Percentiles rank a stretch among this genome's conserved stretches.
phyloP scores from a whole-genome alignment of 2,113 vertebrate species.

The Picathartes gymnocephalus region DNA sequence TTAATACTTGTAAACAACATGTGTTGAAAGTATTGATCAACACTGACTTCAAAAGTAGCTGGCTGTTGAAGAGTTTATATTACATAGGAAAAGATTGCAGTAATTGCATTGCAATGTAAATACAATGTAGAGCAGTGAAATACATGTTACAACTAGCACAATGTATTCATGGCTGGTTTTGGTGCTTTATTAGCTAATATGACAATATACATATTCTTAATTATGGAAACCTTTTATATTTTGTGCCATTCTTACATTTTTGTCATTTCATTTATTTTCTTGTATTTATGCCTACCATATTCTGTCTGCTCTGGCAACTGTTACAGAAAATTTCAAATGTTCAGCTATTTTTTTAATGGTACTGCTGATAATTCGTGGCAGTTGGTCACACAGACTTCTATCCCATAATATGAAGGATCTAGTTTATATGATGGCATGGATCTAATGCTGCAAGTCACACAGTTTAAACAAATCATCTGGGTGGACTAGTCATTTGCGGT shows the following conservation, averaged over 20 bases:
- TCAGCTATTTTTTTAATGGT: neutral
- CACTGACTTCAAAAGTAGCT: neutral
- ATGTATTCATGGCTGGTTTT: neutral
- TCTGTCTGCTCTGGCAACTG: neutral
- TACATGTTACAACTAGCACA: neutral
- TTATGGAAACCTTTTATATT: neutral
- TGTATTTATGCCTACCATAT: neutral
- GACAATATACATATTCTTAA: neutral
- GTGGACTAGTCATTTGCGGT: neutral
- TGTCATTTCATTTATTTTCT: neutral
- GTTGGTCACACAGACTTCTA: neutral
- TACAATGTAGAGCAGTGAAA: neutral
- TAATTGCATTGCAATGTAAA: neutral
- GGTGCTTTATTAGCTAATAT: neutral
- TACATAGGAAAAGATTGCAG: neutral
- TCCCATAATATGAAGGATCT: neutral
- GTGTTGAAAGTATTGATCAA: neutral
- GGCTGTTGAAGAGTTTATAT: neutral
- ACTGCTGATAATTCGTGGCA: neutral
- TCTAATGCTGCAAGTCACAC: neutral
- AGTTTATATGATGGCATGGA: neutral
- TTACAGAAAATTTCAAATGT: neutral
- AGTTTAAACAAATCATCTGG: neutral
- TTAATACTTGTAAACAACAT: neutral
- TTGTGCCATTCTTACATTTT: neutral